Conservation (phyloP, 2,797 vertebrate genomes). For the Oryzias dopingdopingensis region DNA sequence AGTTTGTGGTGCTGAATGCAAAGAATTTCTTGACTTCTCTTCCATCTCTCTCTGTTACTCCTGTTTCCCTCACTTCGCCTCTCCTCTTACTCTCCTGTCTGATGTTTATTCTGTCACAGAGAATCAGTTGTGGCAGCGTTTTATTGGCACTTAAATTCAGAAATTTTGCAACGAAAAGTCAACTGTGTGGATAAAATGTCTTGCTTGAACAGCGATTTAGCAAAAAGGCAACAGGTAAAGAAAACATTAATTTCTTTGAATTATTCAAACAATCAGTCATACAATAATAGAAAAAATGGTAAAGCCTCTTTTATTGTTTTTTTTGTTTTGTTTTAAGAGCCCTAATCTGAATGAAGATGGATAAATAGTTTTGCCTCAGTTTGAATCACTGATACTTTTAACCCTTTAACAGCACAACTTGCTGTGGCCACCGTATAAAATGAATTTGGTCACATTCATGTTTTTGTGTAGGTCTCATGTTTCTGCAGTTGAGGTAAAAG, state of each 20-base stretch:
- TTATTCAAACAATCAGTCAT: constrained; percentile 14
- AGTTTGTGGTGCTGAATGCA: constrained; percentile 48
- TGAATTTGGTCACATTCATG: constrained; percentile 12
- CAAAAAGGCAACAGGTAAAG: constrained; percentile 10
- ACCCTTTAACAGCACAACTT: constrained; percentile 18
- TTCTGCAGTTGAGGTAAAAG: constrained; percentile 65
- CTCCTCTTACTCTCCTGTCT: constrained; percentile 6
- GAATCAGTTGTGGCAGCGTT: constrained; percentile 62
- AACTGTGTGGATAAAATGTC: constrained; percentile 28
- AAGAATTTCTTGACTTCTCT: constrained; percentile 36
- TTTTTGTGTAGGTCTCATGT: constrained; percentile 12
- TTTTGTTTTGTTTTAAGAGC: no score
- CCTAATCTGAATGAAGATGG: constrained; percentile 21
- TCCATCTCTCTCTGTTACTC: constrained; percentile 21
- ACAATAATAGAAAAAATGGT: no score
- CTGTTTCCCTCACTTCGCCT: constrained; percentile 8
- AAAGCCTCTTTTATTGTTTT: no score
- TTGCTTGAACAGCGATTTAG: constrained; percentile 13
- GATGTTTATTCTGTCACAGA: constrained; percentile 60
- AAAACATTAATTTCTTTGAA: constrained; percentile 15
- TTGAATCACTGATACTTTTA: constrained; percentile 23
- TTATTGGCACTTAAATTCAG: constrained; percentile 57
- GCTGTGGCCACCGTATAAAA: constrained; percentile 21
- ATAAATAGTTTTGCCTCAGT: constrained; percentile 12
- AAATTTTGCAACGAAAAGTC: constrained; percentile 58